phyloP scores from a whole-genome alignment of 2,797 vertebrate genomes.

The Bradypus variegatus region DNA sequence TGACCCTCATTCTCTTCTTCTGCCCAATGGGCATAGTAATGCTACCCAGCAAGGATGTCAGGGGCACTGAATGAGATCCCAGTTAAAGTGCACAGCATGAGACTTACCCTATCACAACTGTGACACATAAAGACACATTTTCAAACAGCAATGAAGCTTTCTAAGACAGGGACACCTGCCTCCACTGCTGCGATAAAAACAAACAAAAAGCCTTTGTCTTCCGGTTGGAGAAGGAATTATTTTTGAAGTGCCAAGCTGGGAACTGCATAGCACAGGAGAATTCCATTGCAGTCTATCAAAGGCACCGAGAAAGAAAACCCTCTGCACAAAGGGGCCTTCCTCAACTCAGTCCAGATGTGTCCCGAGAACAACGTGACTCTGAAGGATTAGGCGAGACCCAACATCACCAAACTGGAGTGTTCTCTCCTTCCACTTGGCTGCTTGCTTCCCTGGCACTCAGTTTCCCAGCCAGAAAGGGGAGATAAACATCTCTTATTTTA shows the following conservation, averaged over 20 bases:
- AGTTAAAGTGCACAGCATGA: neutral
- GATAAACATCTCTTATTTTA: neutral
- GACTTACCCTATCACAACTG: fast-evolving
- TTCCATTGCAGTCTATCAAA: neutral
- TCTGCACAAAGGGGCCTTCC: fast-evolving
- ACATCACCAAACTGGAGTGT: fast-evolving
- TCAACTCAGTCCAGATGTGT: neutral
- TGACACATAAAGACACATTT: fast-evolving
- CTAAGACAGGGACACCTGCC: neutral
- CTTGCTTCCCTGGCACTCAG: neutral
- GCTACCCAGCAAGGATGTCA: neutral
- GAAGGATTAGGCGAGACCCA: neutral
- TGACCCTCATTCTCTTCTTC: neutral
- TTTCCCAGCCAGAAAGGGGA: neutral
- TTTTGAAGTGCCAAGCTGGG: neutral
- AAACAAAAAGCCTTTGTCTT: neutral
- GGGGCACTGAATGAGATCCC: neutral
- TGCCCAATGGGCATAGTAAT: fast-evolving
- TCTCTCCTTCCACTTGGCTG: neutral
- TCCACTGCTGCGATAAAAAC: neutral
- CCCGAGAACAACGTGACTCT: neutral
- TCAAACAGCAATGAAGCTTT: neutral
- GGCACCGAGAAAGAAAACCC: neutral
- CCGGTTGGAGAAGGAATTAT: neutral
- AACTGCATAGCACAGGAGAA: neutral